Conservation (phyloP, 37 sponge, comb jelly and placozoan species). For the Halisarca cf. caerulea region DNA sequence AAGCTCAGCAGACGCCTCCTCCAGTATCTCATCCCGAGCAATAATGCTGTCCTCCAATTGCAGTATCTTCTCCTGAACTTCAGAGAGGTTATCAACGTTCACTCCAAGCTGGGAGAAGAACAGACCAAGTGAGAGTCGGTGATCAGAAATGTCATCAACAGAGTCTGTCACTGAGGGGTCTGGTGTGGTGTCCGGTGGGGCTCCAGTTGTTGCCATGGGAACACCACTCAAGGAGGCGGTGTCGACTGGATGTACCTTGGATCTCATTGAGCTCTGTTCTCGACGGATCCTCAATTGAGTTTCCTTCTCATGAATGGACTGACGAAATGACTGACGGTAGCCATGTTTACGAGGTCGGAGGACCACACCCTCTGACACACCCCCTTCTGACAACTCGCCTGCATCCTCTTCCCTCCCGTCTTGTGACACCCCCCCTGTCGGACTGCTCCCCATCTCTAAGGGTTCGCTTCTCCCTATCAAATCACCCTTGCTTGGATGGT, state of each 20-base stretch:
- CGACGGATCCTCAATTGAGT: not conserved
- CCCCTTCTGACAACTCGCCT: too few species aligned
- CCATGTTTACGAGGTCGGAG: conserved; percentile 11
- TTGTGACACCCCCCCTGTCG: not conserved
- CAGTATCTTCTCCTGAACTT: conserved; percentile 22
- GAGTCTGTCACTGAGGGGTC: not conserved
- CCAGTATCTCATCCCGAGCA: conserved; percentile 20
- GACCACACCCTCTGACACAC: conserved; percentile 14
- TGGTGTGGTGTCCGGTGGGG: not conserved
- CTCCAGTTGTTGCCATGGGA: not conserved
- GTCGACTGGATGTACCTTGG: not conserved
- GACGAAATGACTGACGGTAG: not conserved
- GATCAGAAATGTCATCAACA: not conserved
- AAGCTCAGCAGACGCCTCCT: conserved; percentile 13
- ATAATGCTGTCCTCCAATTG: conserved; percentile 16
- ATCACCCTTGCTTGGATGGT: not conserved
- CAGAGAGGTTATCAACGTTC: conserved; percentile 12
- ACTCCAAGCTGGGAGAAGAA: conserved; percentile 14
- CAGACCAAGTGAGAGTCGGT: not conserved
- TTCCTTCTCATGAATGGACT: conserved; percentile 26
- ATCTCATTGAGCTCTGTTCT: conserved; percentile 15
- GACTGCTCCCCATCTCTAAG: not conserved
- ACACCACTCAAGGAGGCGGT: not conserved
- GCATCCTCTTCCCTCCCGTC: too few species aligned
- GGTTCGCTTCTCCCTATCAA: not conserved